Percentiles rank a stretch among this genome's conserved stretches.
These are phyloP conservation scores for Tiphia femorata DNA, from an alignment of 2,888 invertebrate species.

Conservation along the genomic window DNA sequence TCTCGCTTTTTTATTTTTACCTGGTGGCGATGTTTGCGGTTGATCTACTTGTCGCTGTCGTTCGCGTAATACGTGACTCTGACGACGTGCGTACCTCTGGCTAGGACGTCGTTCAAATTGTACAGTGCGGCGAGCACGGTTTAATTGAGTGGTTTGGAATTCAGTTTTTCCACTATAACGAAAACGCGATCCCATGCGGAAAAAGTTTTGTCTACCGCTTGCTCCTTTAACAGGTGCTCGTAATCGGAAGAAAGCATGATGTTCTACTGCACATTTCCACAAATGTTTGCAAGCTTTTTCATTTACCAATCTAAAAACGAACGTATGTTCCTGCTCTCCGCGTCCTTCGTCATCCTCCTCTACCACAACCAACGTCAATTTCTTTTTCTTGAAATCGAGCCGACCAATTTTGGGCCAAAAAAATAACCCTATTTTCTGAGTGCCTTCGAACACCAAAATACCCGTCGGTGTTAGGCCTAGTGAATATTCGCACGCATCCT, in stretches of 20 bases:
- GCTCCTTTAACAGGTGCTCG: conserved; percentile 90
- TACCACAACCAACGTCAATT: conserved; percentile 95
- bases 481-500: conserved; percentile 96
- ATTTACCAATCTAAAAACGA: conserved; percentile 95
- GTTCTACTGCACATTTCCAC: conserved; percentile 99
- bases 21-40: conserved; percentile 44
- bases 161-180: conserved; percentile 97
- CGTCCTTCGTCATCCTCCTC: conserved; percentile 98
- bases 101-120: conserved; percentile 97
- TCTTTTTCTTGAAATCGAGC: conserved; percentile 97
- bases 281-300: conserved; percentile 99
- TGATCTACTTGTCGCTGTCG: conserved; percentile 73
- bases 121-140: conserved; percentile 90
- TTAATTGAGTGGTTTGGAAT: conserved; percentile 95
- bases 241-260: conserved; percentile 98
- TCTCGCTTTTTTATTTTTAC: conserved; percentile 57
- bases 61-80: conserved; percentile 89
- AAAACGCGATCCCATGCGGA: conserved; percentile 98
- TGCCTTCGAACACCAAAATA: conserved; percentile 96
- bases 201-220: conserved; percentile 93
- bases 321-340: conserved; percentile 96
- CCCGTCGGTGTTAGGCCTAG: conserved; percentile 98
- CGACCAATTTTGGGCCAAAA: conserved; percentile 99
- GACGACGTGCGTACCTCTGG: conserved; percentile 94
- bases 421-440: conserved; percentile 97